A percentile compares a stretch with the other conserved stretches of the same genome.
phyloP scores from a whole-genome alignment of 1,140 invertebrate genomes.

The Lasioglossum albipes region DNA sequence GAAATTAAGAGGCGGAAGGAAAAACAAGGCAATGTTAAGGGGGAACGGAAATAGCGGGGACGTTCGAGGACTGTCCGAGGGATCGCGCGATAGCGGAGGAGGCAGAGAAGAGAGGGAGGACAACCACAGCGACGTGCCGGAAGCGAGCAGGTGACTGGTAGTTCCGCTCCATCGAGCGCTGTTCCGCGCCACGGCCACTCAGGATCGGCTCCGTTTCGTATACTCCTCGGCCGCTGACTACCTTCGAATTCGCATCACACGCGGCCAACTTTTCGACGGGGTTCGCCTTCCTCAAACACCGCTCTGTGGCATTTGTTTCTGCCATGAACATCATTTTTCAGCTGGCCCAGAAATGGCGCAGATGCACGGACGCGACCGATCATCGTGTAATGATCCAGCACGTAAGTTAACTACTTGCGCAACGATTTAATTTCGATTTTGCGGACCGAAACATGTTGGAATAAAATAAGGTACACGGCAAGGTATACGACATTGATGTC shows the following conservation, averaged over 20 bases:
- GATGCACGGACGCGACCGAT: neutral
- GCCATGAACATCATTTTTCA: neutral
- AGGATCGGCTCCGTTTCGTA: constrained; percentile 70
- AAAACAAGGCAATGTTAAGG: constrained; percentile 6
- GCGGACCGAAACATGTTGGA: no score
- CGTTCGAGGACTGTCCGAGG: constrained; percentile 48
- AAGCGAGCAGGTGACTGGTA: constrained; percentile 80
- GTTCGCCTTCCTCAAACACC: neutral
- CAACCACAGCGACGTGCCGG: constrained; percentile 74
- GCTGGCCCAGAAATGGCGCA: no score
- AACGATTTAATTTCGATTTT: no score
- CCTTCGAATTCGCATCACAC: constrained; percentile 59
- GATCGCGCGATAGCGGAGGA: constrained; percentile 49
- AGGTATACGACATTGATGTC: no score
- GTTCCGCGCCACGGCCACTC: constrained; percentile 78
- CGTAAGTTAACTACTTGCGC: neutral
- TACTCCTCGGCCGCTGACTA: constrained; percentile 65
- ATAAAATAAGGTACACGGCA: no score
- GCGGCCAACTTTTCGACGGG: constrained; percentile 38
- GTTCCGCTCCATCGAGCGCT: constrained; percentile 79
- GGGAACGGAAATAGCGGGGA: constrained; percentile 37
- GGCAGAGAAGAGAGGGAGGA: constrained; percentile 51
- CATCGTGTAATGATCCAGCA: neutral
- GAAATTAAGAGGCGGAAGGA: constrained; percentile 28
- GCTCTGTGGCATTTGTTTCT: neutral